Evolutionary conservation across 2,888 invertebrate species (phyloP).

Genomic region (Drosophila putrida): DNA sequence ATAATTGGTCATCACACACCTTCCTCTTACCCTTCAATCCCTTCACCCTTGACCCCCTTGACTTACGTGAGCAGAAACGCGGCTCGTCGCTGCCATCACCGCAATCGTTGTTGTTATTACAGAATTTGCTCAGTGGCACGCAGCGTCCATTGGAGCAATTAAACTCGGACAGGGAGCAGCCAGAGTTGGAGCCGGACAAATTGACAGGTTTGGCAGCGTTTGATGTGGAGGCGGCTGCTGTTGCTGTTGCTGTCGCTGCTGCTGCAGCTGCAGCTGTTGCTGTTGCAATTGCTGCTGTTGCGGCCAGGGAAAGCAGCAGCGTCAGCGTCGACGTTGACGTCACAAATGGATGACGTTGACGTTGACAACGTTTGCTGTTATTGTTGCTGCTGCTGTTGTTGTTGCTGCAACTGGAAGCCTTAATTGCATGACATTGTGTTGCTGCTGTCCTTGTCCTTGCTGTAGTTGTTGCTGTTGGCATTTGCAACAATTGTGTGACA

Average conservation of each 20-base stretch:
- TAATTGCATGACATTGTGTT: constrained; percentile 64
- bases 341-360: constrained; percentile 45
- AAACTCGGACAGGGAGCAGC: constrained; percentile 84
- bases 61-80: constrained; percentile 93
- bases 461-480: constrained; percentile 36
- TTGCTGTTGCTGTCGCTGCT: constrained; percentile 41
- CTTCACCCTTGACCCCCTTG: constrained; percentile 5
- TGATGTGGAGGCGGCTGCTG: constrained; percentile 49
- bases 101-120: constrained; percentile 92
- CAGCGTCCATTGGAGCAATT: constrained; percentile 85
- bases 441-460: constrained; percentile 45
- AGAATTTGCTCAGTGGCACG: constrained; percentile 89
- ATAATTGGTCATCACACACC: constrained; percentile 50
- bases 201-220: constrained; percentile 71
- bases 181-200: constrained; percentile 57
- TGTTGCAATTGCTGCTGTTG: constrained; percentile 46
- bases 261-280: constrained; percentile 33
- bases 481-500: constrained; percentile 64
- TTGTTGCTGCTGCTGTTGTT: constrained; percentile 2
- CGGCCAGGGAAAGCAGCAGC: constrained; percentile 57
- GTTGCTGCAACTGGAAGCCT: constrained; percentile 62
- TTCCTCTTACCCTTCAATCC: background rate
- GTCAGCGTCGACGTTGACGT: constrained; percentile 53
- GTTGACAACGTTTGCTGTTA: constrained; percentile 33
- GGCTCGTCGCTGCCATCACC: constrained; percentile 93